Base-by-base conservation (phyloP, 92 coral and sea anemone species). In the Porites lobata region DNA sequence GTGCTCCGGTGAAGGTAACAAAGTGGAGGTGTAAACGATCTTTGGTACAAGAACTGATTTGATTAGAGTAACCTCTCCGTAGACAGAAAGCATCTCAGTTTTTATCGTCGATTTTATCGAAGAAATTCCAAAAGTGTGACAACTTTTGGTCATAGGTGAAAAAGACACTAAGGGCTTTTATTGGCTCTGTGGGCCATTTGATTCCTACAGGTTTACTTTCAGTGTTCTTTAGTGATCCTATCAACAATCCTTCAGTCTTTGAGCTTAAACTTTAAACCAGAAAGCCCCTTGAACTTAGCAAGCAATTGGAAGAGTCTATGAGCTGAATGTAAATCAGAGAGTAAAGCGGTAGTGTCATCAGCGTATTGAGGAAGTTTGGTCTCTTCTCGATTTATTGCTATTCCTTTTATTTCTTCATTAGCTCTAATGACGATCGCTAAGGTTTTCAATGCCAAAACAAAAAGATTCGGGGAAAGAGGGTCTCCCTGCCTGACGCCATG, bases 301-400 rank as follows among this genome's bases (percentile, higher is more conserved):
- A 76, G 56, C 80, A 76, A 76, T 57, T 76, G 80, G 56, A 76
- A 76, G 56, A 52, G 80, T 76, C 56, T 76, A 76, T 76, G 29
- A 38, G 7, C 1, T 24, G 78, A 74, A 2, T 74, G 63, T 74
- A 32, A 15, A 74, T 52, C 62, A 74, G 63, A 74, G 78, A 74
- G 78, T 47, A 74, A 19, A 10, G 38, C 61, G 10, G 61, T 74
- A 1, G 78, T 74, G 51, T 74, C 78, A 21, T 74, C 78, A 19
- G 78, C 78, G 51, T 74, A 52, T 70, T 26, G 13, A 56, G 32
- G 3, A 29, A 29, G 32, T 29, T 29, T 29, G 32, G 32, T 72
- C 47, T 72, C 66, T 62, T 62, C 15, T 62, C 66, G 66, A 43
- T 72, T 56, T 3, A 72, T 72, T 29, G n/a, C 77, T 8, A 72